Percentiles rank a stretch among this genome's conserved stretches.
phyloP scores from a whole-genome alignment of 2,113 vertebrate genomes.

The Bungarus multicinctus region DNA sequence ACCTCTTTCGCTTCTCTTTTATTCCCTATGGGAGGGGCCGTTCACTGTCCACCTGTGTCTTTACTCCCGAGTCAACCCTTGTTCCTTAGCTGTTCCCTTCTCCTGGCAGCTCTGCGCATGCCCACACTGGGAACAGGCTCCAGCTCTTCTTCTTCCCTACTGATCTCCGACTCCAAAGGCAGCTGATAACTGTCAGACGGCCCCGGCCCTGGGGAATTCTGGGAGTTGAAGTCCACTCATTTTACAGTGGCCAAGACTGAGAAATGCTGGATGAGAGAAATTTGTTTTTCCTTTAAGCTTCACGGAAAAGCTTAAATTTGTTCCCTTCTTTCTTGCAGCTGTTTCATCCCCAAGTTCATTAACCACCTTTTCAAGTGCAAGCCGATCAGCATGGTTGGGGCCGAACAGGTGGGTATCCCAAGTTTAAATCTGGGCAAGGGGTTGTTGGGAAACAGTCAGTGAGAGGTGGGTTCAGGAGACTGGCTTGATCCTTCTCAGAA shows the following conservation, averaged over 20 bases:
- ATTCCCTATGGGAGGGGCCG: too few relatives aligned
- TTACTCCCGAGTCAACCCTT: too few relatives aligned
- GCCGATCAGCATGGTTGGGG: conserved; percentile 98
- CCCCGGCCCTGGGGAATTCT: too few relatives aligned
- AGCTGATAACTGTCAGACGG: too few relatives aligned
- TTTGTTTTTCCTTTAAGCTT: neutral
- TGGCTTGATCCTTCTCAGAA: neutral
- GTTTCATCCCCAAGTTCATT: conserved; percentile 99
- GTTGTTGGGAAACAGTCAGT: neutral
- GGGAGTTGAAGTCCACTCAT: neutral
- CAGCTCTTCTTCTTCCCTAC: too few relatives aligned
- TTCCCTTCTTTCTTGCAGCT: conserved; percentile 70
- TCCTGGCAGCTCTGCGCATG: too few relatives aligned
- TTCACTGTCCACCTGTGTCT: too few relatives aligned
- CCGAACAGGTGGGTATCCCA: conserved; percentile 84
- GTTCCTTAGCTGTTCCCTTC: too few relatives aligned
- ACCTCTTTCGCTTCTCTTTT: too few relatives aligned
- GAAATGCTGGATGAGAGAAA: neutral
- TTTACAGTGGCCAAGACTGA: neutral
- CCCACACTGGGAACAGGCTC: too few relatives aligned
- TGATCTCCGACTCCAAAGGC: too few relatives aligned
- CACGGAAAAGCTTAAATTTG: neutral
- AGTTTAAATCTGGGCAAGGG: too few relatives aligned
- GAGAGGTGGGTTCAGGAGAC: neutral
- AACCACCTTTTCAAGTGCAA: conserved; percentile 98